phyloP scores from a whole-genome alignment of 2,797 vertebrate species.

The Rhinichthys osculus region DNA sequence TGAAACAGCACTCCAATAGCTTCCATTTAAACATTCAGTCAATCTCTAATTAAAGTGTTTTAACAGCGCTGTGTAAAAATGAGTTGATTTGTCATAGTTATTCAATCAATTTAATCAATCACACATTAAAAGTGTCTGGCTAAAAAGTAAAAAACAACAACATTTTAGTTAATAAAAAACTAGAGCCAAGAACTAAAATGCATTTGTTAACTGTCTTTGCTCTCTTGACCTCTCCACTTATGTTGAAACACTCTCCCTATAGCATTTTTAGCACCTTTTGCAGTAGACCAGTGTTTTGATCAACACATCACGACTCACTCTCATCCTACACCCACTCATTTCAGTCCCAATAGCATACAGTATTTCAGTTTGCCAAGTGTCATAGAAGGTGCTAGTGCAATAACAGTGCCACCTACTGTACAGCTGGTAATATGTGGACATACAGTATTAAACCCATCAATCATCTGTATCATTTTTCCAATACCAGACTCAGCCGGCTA shows the following conservation, averaged over 20 bases:
- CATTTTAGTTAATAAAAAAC: neutral
- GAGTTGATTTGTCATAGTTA: slow-evolving; percentile 2
- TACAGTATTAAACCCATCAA: neutral
- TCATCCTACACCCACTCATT: slow-evolving; percentile 46
- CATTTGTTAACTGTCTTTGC: neutral
- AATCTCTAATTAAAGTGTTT: slow-evolving; percentile 12
- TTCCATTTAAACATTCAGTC: slow-evolving; percentile 14
- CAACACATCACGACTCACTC: slow-evolving; percentile 41
- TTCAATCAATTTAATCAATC: neutral
- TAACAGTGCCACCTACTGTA: slow-evolving; percentile 58
- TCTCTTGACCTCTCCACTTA: slow-evolving; percentile 4
- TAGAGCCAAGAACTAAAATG: neutral
- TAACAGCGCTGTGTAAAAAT: neutral
- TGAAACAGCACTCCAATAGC: neutral
- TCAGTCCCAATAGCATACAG: slow-evolving; percentile 23
- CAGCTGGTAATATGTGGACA: neutral
- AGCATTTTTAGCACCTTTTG: slow-evolving; percentile 13
- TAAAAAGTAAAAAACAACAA: neutral
- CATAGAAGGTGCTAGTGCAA: slow-evolving; percentile 18
- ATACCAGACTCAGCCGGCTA: neutral
- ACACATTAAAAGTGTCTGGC: neutral
- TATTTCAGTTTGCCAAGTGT: slow-evolving; percentile 43
- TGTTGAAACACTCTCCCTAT: neutral
- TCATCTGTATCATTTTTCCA: neutral
- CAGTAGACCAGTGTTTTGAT: slow-evolving; percentile 9